Evolutionary conservation across 2,797 vertebrate species (phyloP), one percentile per base, ranked within the genome.

Genomic region (Gymnodraco acuticeps): DNA sequence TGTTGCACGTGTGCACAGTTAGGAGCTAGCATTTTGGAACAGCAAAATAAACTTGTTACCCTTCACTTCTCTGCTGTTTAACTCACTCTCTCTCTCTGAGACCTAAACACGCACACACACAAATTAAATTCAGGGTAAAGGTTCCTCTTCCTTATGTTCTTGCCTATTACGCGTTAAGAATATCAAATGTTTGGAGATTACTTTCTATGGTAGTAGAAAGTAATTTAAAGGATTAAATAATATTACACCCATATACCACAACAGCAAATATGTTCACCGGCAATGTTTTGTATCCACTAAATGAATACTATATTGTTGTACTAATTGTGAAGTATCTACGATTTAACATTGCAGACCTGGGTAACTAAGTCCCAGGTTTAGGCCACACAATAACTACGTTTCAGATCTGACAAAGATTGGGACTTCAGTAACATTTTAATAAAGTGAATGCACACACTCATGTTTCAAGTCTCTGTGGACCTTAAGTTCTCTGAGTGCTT

Each of bases 61-160:
- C 46, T 75, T 82, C 70, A 76, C 55, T 72, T 80, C 78, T 76
- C 50, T 72, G 85, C 66, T 77, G 66, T 77, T 80, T 15, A 76
- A 84, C 60, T 41, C 59, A 23, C 31, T 43, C 47, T 58, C 70
- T 54, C 41, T 68, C 51, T 70, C 51, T 23, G 20, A 3, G 16
- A 11, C 14, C 51, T 12, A 52, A 14, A 11, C 75, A 52, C 51
- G 43, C 42, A 61, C 58, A 51, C 66, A 70, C 33, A 27, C 27
- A 27, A 27, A 27, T 27, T 27, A 27, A 27, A 27, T 27, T 27
- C 27, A 27, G 27, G 27, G 27, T 1, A 27, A 27, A 27, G 27
- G 27, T 5, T 27, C 27, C 27, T 27, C 27, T 27, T 27, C 4
- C 27, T 1, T 27, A 27, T 27, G 4, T 27, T 27, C 4, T 27